Evolutionary conservation across 2,113 vertebrate genomes (phyloP), one percentile per base, ranked within the genome.

Genomic region (Hiodon alosoides): DNA sequence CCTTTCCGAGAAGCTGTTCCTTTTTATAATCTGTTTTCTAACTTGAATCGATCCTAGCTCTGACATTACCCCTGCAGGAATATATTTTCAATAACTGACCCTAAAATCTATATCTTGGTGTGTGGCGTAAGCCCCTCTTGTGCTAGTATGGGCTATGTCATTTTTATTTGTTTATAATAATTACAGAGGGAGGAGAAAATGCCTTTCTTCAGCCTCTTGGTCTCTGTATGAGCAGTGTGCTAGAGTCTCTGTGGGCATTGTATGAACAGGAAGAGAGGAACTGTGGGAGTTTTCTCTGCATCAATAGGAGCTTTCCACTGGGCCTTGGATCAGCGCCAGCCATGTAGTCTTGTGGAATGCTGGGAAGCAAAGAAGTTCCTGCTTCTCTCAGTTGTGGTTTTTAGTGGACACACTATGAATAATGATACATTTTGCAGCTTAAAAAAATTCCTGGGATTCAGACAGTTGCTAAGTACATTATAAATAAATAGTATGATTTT

Each of bases 261-360:
- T 84, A 78, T 72, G 61, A 78, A 85, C 81, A 87, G 83, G 81
- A 84, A 87, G 86, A 83, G 79, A 84, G 79, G 81, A 76, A 85
- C 81, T 85, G 84, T 89, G 85, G 83, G 83, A 87, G 82, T 81
- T 83, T 81, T 80, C 84, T 81, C 75, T 80, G 81, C 78, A 86
- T 89, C 86, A 86, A 85, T 87, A 82, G 85, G 75, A 84, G 82
- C 79, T 81, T 83, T 83, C 79, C 86, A 71, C 67, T 71, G 71
- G 77, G 70, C 75, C 77, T 82, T 79, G 87, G 85, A 86, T 77
- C 75, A 59, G 67, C 73, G 85, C 86, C 86, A 86, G 71, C 80
- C 79, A 78, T 75, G 72, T 77, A 78, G 75, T 55, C 76, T 66
- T 10, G 57, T 47, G 58, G 54, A 79, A 46, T 72, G 79, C 75